These are phyloP conservation scores for Thamnaconus septentrionalis DNA, from an alignment of 2,113 vertebrate genomes.

Conservation along the genomic window DNA sequence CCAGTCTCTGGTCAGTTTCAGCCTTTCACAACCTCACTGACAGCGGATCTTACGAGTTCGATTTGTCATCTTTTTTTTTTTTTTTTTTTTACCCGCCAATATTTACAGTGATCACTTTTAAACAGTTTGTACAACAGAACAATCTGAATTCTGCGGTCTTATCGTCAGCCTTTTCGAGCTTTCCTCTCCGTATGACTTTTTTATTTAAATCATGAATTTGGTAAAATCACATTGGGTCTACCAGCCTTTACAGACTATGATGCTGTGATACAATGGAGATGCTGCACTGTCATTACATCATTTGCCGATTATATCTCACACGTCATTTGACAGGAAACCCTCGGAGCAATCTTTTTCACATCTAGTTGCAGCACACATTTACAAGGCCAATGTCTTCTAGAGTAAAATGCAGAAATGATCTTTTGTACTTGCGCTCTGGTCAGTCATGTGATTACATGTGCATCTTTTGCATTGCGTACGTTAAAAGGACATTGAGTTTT, in stretches of 20 bases:
- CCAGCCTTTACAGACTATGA: neutral
- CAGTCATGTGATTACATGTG: neutral
- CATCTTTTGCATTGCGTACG: too few relatives aligned
- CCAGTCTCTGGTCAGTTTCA: conserved; percentile 26
- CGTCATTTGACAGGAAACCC: too few relatives aligned
- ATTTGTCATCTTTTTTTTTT: too few relatives aligned
- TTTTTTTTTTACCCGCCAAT: too few relatives aligned
- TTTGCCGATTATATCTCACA: neutral
- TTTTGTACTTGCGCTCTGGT: neutral
- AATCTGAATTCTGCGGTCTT: neutral
- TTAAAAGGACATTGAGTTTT: too few relatives aligned
- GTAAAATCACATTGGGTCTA: neutral
- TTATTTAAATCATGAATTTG: neutral
- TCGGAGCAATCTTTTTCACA: neutral
- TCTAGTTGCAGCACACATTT: neutral
- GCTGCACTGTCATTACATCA: conserved; percentile 3
- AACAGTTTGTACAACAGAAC: neutral
- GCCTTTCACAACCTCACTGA: too few relatives aligned
- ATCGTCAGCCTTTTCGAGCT: neutral
- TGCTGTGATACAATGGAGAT: conserved; percentile 20
- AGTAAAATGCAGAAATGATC: neutral
- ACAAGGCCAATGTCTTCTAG: neutral
- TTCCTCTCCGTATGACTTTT: neutral
- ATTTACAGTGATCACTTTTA: neutral
- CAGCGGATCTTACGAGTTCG: too few relatives aligned